phyloP scores from a whole-genome alignment of 2,113 vertebrate species.

The Phycodurus eques region DNA sequence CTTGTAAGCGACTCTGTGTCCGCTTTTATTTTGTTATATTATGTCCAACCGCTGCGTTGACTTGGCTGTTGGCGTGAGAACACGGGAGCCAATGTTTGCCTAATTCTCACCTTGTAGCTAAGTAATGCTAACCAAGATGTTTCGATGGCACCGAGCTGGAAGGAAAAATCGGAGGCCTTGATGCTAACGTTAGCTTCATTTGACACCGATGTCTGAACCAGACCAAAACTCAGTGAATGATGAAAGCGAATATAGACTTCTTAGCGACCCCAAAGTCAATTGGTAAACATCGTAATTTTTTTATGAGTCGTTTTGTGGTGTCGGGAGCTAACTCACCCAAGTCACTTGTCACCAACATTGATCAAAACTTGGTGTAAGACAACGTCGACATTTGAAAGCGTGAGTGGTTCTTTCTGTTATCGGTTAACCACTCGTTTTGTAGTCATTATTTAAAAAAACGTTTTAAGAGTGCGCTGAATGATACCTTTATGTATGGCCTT shows the following conservation, averaged over 20 bases:
- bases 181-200: conserved; percentile 58
- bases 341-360: neutral
- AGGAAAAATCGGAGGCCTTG: conserved; percentile 65
- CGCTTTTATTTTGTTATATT: neutral
- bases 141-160: conserved; percentile 48
- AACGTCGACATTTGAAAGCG: neutral
- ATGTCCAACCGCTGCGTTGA: neutral
- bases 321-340: conserved; percentile 13
- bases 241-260: neutral
- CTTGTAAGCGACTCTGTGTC: neutral
- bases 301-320: conserved; percentile 18
- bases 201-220: conserved; percentile 54
- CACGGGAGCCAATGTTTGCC: neutral
- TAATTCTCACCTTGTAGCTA: conserved; percentile 18
- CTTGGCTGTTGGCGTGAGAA: neutral
- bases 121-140: conserved; percentile 31
- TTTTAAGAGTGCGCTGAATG: neutral
- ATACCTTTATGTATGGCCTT: conserved; percentile 55
- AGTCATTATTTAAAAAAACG: neutral
- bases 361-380: neutral
- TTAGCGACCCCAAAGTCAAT: neutral
- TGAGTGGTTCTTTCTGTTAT: accelerated
- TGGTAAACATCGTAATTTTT: neutral
- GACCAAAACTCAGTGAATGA: conserved; percentile 29
- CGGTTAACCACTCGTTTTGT: neutral